Base-by-base conservation (phyloP, 2,113 vertebrate genomes). In the Ceratotherium simum region DNA sequence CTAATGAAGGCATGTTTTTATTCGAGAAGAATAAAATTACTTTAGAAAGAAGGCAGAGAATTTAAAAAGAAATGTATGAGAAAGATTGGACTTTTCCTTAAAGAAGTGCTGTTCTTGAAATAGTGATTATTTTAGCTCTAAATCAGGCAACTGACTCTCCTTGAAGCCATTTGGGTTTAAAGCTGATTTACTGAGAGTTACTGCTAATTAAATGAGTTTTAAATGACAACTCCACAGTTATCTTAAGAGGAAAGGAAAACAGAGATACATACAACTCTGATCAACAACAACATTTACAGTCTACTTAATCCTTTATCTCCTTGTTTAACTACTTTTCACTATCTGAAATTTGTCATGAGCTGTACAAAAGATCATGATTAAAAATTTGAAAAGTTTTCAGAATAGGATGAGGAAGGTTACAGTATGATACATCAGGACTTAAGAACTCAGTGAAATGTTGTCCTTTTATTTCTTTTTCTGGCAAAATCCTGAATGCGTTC, bases 1-100 rank as follows among this genome's bases (percentile, higher is more conserved):
- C 75, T 94, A 97, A 95, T 76, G 80, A 96, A 97, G 39, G 58
- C 6, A 13, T 78, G 7, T 16, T 73, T 97, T 93, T 72, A 72
- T 17, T 87, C 21, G 17, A 27, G 46, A 46, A 95, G 88, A 64
- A 25, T 91, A 93, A 80, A 90, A 96, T 79, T 80, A 86, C 31
- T 39, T 20, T 27, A n/a, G 51, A 79, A 95, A 96, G 31, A 93
- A 92, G 65, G 21, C 4, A 93, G 64, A 73, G 36, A 60, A 58
- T 91, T 94, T 87, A 11, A 29, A 21, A 83, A 96, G 42, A 91
- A 95, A 21, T 70, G 21, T 48, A 27, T 84, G 7, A 7, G 12
- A 86, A 78, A 88, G 9, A 27, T 51, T 89, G 62, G 16, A 87
- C 79, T 92, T 94, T 93, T 82, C 21, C 83, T 91, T 96, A 96